Evolutionary conservation across 2,797 vertebrate genomes (phyloP).

Genomic region (Lepidocolaptes lacrymiger): DNA sequence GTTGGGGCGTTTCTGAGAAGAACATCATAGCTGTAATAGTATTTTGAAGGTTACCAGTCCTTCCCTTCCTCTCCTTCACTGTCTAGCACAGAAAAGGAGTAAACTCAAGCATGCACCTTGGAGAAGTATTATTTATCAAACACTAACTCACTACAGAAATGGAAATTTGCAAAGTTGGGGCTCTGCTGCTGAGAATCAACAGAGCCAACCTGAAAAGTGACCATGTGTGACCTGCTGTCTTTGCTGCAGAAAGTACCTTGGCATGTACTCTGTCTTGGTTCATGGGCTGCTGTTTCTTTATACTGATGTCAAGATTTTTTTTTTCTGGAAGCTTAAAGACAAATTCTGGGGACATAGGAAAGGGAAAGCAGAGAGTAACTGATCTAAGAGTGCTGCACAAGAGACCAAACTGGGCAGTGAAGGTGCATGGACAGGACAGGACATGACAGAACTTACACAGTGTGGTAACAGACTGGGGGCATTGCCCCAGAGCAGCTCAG

Average conservation of each 20-base stretch:
- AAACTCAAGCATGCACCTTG: not conserved
- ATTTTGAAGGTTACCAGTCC: not conserved
- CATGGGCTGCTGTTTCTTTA: not conserved
- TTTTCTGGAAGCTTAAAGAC: not conserved
- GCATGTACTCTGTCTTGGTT: not conserved
- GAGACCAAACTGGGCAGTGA: rapidly evolving
- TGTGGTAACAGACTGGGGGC: rapidly evolving
- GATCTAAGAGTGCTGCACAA: not conserved
- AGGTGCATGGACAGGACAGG: rapidly evolving
- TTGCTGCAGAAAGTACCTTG: not conserved
- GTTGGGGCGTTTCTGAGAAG: not conserved
- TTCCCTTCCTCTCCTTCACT: not conserved
- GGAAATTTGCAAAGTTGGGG: rapidly evolving
- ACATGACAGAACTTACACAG: not conserved
- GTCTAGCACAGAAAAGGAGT: not conserved
- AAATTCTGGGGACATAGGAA: not conserved
- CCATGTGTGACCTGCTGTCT: not conserved
- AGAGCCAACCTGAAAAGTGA: not conserved
- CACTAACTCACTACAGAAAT: not conserved
- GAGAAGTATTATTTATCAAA: not conserved
- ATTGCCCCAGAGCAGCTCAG: not conserved
- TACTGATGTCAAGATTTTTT: not conserved
- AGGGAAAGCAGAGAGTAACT: not conserved
- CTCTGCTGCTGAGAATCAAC: not conserved
- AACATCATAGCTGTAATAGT: not conserved